Conservation (phyloP, 2,113 vertebrate species). For the Eudyptes chrysolophus region DNA sequence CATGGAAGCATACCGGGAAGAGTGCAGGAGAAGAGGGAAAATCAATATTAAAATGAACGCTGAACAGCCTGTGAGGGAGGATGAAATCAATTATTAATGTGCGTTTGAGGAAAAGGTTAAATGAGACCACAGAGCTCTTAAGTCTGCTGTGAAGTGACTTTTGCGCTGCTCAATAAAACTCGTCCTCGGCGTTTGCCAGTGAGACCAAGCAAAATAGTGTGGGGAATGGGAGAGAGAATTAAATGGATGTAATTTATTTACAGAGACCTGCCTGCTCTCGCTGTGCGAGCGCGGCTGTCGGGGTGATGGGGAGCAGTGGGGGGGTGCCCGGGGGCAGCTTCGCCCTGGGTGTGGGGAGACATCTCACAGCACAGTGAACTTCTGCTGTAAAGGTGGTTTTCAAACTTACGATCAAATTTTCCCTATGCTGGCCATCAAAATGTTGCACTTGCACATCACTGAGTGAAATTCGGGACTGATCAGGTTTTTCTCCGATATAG, state of each 20-base stretch:
- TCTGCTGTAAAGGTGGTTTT: background rate
- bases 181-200: background rate
- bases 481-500: background rate
- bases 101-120: background rate
- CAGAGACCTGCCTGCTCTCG: background rate
- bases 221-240: background rate
- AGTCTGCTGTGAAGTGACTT: too few relatives aligned
- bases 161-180: too few relatives aligned
- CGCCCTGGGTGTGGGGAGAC: background rate
- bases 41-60: background rate
- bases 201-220: background rate
- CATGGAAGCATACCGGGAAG: background rate
- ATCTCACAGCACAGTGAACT: accelerated
- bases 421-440: accelerated
- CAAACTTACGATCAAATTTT: accelerated
- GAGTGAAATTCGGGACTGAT: background rate
- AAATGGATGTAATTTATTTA: background rate
- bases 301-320: background rate
- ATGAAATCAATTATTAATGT: background rate
- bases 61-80: background rate
- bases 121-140: background rate
- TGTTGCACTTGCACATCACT: background rate
- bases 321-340: background rate
- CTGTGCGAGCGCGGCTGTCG: background rate
- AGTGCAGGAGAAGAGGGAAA: background rate